Evolutionary conservation across 1,140 invertebrate species (phyloP).

Genomic region (Akabosia matsudoensis): DNA sequence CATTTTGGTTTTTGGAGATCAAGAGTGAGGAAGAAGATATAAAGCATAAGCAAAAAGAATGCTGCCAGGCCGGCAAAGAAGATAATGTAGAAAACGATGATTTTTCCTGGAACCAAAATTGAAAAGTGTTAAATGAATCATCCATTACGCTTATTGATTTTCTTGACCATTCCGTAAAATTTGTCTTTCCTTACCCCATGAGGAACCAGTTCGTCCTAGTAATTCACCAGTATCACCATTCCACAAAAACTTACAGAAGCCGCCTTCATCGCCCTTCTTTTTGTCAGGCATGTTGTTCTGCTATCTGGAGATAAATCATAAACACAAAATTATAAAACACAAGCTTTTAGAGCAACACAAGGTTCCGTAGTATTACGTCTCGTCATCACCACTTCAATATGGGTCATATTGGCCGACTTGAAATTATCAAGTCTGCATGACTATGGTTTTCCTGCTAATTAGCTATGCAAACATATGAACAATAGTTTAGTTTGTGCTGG

Average conservation of each 20-base stretch:
- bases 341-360: no score
- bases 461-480: not conserved
- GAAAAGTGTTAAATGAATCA: not conserved
- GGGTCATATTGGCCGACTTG: not conserved
- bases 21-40: slow-evolving; percentile 89
- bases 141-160: not conserved
- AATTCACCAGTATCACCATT: slow-evolving; percentile 84
- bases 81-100: slow-evolving; percentile 87
- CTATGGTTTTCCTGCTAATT: not conserved
- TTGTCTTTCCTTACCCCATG: slow-evolving; percentile 78
- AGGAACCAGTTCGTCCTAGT: slow-evolving; percentile 77
- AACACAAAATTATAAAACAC: not conserved
- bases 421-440: not conserved
- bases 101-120: slow-evolving; percentile 89
- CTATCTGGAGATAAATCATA: not conserved
- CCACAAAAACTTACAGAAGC: slow-evolving; percentile 77
- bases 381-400: not conserved
- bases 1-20: slow-evolving; percentile 81
- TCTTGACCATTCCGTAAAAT: no score
- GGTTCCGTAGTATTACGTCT: not conserved
- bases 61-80: slow-evolving; percentile 83
- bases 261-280: slow-evolving; percentile 66
- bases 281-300: slow-evolving; percentile 46
- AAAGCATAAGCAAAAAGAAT: slow-evolving; percentile 87
- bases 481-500: not conserved